Evolutionary conservation across 1,140 invertebrate genomes (phyloP), one percentile per base, ranked within the genome.

Genomic region (Solenopsis fugax): DNA sequence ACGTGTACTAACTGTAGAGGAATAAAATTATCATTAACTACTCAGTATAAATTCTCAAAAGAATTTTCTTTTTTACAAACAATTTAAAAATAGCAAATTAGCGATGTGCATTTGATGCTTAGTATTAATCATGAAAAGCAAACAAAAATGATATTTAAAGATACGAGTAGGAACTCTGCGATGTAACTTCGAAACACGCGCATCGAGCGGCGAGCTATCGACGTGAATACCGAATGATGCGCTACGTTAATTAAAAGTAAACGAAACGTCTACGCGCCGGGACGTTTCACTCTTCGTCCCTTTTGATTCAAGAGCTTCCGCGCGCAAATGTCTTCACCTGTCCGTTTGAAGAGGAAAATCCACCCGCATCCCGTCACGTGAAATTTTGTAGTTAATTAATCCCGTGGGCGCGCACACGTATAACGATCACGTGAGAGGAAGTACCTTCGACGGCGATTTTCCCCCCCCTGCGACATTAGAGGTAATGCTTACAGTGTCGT

Each of bases 401-500:
- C 13, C 2, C 34, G 10, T 41, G 18, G 10, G 12, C 24, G 10
- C 16, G 2, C 41, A 41, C 41, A 41, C 7, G 54, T n/a, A n/a
- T n/a, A 60, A 69, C 4, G 37, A 21, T 56, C 41, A 41, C n/a
- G 18, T 4, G 24, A 60, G 4, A 4, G 24, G 24, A 37, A 64
- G 34, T 24, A 72, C 18, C 21, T 45, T 56, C 16, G 10, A 64
- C 21, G 6, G 21, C 16, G n/a, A 52, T 64, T 24, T 77, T 52
- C 24, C 3, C 29, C 12, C 54, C 13, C 12, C 54, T 9, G 37
- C 18, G 16, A 13, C 13, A 16, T 65, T 13, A 52, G 34, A 67
- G 64, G 48, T 73, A 0, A 72, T 87, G 95, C 96, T 96, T 91
- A 97, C 96, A 97, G 93, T n/a, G 96, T 96, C 4, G 95, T 96